Percentiles rank a stretch among this genome's conserved stretches.
Conservation (phyloP, 30 jellyfish, hydroid and myxozoan species). For the Hydractinia echinata region DNA sequence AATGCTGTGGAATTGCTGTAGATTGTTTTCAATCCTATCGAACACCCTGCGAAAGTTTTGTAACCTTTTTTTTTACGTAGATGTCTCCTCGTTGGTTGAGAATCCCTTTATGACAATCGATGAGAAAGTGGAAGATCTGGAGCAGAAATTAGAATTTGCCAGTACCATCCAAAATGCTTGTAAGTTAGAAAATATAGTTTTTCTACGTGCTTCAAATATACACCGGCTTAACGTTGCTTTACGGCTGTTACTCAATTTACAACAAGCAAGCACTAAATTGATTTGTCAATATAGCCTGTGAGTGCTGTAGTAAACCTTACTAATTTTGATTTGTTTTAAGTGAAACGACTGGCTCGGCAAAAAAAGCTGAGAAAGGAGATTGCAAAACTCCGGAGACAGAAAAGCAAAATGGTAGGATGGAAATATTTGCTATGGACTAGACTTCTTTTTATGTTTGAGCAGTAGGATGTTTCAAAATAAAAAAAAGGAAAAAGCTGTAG, state of each 20-base stretch:
- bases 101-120: slow-evolving; percentile 63
- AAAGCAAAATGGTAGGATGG: slow-evolving; percentile 51
- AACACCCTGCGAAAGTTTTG: too few relatives aligned
- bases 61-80: slow-evolving; percentile 5
- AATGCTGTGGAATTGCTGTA: too few relatives aligned
- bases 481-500: too few relatives aligned
- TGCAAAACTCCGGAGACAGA: slow-evolving; percentile 52
- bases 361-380: slow-evolving; percentile 76
- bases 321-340: slow-evolving; percentile 28
- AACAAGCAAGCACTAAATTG: neutral
- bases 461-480: too few relatives aligned
- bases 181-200: neutral
- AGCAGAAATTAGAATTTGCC: slow-evolving; percentile 62
- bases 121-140: slow-evolving; percentile 82
- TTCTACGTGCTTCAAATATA: too few relatives aligned
- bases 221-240: too few relatives aligned
- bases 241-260: neutral
- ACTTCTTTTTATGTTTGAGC: too few relatives aligned
- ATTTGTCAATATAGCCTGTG: neutral
- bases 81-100: slow-evolving; percentile 10
- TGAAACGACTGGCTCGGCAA: slow-evolving; percentile 72
- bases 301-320: neutral
- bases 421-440: neutral
- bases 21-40: too few relatives aligned
- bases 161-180: slow-evolving; percentile 76